phyloP scores from a whole-genome alignment of 2,888 invertebrate species.

The Tridacna crocea region DNA sequence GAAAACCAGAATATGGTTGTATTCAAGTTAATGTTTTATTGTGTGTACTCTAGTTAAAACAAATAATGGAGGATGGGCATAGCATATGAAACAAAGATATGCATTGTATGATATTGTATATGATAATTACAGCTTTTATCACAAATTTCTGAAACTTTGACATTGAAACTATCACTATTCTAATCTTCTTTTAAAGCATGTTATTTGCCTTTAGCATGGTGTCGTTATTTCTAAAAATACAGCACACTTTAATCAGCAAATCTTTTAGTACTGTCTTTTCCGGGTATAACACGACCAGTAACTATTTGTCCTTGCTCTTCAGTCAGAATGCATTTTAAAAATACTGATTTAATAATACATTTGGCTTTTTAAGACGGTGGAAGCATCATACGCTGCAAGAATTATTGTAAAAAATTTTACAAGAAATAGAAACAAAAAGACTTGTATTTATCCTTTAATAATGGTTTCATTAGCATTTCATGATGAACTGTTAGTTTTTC shows the following conservation, averaged over 20 bases:
- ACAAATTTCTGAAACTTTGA: neutral
- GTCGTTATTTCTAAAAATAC: constrained; percentile 46
- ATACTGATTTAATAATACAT: constrained; percentile 46
- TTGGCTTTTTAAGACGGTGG: neutral
- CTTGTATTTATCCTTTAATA: neutral
- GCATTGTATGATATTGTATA: no score
- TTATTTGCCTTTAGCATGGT: constrained; percentile 55
- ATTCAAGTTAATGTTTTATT: no score
- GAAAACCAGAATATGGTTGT: no score
- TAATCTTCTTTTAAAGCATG: constrained; percentile 49
- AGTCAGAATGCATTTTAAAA: constrained; percentile 55
- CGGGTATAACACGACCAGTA: constrained; percentile 63
- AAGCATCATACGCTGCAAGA: neutral
- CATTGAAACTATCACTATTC: constrained; percentile 15
- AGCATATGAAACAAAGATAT: no score
- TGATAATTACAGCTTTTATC: constrained; percentile 3
- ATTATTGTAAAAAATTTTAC: neutral
- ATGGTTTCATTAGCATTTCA: no score
- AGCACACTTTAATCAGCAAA: constrained; percentile 73
- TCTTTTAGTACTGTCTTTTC: constrained; percentile 65
- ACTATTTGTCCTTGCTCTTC: constrained; percentile 44
- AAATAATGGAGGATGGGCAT: no score
- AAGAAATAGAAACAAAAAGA: neutral
- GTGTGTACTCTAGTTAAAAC: no score
- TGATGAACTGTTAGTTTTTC: no score